A percentile compares a stretch with the other conserved stretches of the same genome.
These are phyloP conservation scores for Hycleus phaleratus DNA, from an alignment of 1,140 invertebrate species.

Conservation along the genomic window DNA sequence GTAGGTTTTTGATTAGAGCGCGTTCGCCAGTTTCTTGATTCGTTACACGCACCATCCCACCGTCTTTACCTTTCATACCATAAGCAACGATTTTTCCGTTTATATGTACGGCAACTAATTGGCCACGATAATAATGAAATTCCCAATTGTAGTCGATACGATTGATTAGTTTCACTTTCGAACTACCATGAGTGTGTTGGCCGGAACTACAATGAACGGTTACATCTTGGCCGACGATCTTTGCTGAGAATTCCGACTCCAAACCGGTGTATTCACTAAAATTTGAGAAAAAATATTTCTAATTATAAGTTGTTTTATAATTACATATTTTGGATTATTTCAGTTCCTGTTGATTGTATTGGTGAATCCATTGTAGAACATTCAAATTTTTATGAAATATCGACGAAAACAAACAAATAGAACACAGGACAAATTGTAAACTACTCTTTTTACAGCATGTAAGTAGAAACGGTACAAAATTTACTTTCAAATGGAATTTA, in stretches of 20 bases:
- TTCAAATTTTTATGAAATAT: no score
- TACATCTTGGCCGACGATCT: constrained; percentile 61
- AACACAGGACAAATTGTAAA: no score
- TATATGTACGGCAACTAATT: constrained; percentile 81
- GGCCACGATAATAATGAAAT: constrained; percentile 72
- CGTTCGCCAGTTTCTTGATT: constrained; percentile 65
- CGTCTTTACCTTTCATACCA: constrained; percentile 61
- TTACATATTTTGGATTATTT: constrained; percentile 29
- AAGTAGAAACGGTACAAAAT: no score
- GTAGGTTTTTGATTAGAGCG: constrained; percentile 77
- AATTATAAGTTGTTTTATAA: constrained; percentile 9
- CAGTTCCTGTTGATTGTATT: constrained; percentile 6
- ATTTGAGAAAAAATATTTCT: constrained; percentile 23
- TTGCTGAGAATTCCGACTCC: constrained; percentile 60
- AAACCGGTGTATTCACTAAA: constrained; percentile 59
- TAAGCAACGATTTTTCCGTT: constrained; percentile 82
- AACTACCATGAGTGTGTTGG: constrained; percentile 65
- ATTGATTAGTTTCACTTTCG: constrained; percentile 83
- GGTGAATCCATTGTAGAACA: constrained; percentile 16
- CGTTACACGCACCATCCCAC: constrained; percentile 75
- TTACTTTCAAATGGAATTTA: no score
- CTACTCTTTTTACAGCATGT: no score
- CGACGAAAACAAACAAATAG: no score
- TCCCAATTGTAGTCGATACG: constrained; percentile 93
- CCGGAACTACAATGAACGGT: constrained; percentile 61